Evolutionary conservation across 1,140 invertebrate genomes (phyloP).

Genomic region (Scaptodrosophila lebanonensis): DNA sequence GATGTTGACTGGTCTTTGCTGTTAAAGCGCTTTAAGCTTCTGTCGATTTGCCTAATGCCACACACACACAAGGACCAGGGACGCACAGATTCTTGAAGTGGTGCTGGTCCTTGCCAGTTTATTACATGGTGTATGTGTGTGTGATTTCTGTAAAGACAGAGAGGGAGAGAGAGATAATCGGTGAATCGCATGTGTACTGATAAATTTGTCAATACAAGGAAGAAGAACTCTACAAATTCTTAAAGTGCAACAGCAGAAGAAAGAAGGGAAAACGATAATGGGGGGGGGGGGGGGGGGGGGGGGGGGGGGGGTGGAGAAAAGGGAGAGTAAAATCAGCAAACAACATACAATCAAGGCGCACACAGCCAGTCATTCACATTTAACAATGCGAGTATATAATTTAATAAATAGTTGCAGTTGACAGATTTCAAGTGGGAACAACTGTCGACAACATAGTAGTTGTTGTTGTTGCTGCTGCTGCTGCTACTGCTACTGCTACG

Average conservation of each 20-base stretch:
- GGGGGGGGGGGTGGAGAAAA: too few species aligned
- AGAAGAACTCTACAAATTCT: conserved; percentile 27
- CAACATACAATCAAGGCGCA: too few species aligned
- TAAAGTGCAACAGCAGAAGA: conserved; percentile 27
- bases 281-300: too few species aligned
- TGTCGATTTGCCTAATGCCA: conserved; percentile 68
- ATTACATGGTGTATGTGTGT: conserved; percentile 35
- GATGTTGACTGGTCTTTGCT: conserved; percentile 49
- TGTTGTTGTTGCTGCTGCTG: too few species aligned
- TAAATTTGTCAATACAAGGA: conserved; percentile 28
- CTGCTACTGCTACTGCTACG: conserved; percentile 1
- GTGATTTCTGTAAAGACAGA: conserved; percentile 14
- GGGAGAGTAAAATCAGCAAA: too few species aligned
- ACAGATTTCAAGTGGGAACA: conserved; percentile 67
- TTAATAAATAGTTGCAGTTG: conserved; percentile 76
- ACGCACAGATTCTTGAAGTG: conserved; percentile 11
- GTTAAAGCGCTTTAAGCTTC: conserved; percentile 67
- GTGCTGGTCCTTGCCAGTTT: conserved; percentile 5
- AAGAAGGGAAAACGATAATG: too few species aligned
- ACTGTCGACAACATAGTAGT: neutral
- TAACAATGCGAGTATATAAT: conserved; percentile 70
- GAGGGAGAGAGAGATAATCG: conserved; percentile 55
- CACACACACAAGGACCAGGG: conserved; percentile 16
- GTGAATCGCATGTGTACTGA: conserved; percentile 44
- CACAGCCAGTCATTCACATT: conserved; percentile 42